phyloP scores from a whole-genome alignment of 1,140 invertebrate species.

The Plectrocnemia conspersa region DNA sequence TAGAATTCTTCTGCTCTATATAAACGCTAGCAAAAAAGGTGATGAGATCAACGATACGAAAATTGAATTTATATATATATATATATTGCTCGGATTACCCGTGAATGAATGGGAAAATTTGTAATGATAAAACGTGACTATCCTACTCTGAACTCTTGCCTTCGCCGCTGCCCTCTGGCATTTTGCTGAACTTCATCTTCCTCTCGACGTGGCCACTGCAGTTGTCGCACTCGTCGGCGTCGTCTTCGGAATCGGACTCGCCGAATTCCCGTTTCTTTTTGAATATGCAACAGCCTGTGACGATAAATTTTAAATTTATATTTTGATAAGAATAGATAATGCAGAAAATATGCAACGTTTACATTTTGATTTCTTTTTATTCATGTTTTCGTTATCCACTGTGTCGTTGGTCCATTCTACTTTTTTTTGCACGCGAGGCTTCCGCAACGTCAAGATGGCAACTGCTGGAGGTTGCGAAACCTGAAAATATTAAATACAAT shows the following conservation, averaged over 20 bases:
- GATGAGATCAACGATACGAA: too few relatives aligned
- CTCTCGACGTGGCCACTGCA: conserved; percentile 78
- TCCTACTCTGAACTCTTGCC: too few relatives aligned
- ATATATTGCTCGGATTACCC: too few relatives aligned
- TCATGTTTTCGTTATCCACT: conserved; percentile 89
- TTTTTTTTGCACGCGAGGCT: conserved; percentile 69
- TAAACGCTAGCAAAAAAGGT: too few relatives aligned
- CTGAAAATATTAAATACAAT: conserved; percentile 17
- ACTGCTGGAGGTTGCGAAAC: conserved; percentile 54
- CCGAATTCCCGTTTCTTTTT: conserved; percentile 75
- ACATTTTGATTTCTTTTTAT: conserved; percentile 95
- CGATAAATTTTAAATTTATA: conserved; percentile 12
- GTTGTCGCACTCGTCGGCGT: conserved; percentile 79
- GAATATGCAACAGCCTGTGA: conserved; percentile 86
- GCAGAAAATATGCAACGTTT: conserved; percentile 40
- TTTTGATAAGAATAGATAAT: neutral
- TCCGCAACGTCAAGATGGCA: conserved; percentile 67
- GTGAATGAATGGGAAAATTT: too few relatives aligned
- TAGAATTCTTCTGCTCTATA: too few relatives aligned
- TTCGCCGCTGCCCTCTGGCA: too few relatives aligned
- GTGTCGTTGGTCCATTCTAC: conserved; percentile 84
- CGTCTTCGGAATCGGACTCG: conserved; percentile 74
- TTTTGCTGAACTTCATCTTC: too few relatives aligned
- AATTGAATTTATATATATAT: too few relatives aligned
- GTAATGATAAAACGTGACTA: too few relatives aligned